Base-by-base conservation (phyloP, 2,797 vertebrate species). In the Galaxias olidus region DNA sequence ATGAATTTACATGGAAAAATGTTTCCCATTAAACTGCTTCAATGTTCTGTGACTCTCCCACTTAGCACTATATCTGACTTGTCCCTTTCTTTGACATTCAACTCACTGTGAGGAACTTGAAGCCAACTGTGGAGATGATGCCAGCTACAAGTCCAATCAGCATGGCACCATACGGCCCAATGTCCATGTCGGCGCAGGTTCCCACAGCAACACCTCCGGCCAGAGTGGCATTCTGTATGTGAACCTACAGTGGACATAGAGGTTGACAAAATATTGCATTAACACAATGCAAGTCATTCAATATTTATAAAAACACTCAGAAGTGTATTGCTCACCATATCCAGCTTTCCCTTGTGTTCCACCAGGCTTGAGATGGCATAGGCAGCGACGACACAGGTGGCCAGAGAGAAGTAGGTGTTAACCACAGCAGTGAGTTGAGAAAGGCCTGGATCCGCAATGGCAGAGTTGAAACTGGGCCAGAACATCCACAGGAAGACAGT, bases 381-480 rank as follows among this genome's bases (percentile, higher is more conserved):
- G 4, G 94, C 93, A 5, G 91, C 84, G 0, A 98, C 77, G 4
- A 95, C 89, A 0, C 94, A 96, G 14, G 97, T 88, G 0, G 94
- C 94, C 74, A 99, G 83, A 46, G 97, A 96, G 61, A 94, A 92
- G 77, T 98, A 99, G 0, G 97, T 98, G 88, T 98, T 98, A 70
- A 95, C 64, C 11, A 96, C 88, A 0, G 96, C 96, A 1, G 10
- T 92, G 17, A 91, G 80, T 81, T 93, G 93, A 1, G 52, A 0
- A 0, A 10, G 0, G 13, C 42, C 45, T 0, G 72, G 0, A 0
- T n/a, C 0, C 7, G 93, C 95, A 9, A 96, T 93, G 80, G 95
- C 97, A 0, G 96, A 97, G 87, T 99, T 99, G 80, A 97, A 98
- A 82, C 96, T 98, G 70, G 97, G 97, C 97, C 97, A 99, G 82